Evolutionary conservation across 1,140 invertebrate genomes (phyloP), one percentile per base, ranked within the genome.

Genomic region (Bombyx mandarina): DNA sequence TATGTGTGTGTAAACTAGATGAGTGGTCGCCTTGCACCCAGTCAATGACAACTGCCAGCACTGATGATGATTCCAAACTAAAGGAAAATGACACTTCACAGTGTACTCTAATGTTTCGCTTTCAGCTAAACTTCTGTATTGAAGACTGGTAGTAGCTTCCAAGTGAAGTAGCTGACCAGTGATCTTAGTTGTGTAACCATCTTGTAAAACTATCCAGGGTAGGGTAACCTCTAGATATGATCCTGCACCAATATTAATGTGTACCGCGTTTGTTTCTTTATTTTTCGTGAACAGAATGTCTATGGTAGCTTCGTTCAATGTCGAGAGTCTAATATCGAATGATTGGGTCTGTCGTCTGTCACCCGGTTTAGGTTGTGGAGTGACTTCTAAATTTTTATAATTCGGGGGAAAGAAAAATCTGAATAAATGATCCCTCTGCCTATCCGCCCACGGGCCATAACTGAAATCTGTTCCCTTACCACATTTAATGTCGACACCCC

Each of bases 381-480:
- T 95, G 2, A 94, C 90, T 80, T 93, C 91, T 60, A 94, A 86
- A 51, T 92, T 91, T 70, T 94, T 92, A 83, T 94, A 97, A 82
- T 97, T 95, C 60, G 95, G 93, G 4, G 98, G 98, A 79, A 96
- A 99, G 81, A 99, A 99, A 80, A 99, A 98, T 88, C 94, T 97
- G 82, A 96, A 99, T 12, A 99, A 86, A 86, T 97, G 93, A 82
- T 99, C 97, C 59, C 98, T 90, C 82, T 99, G 98, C 48, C 97
- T 90, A 82, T 99, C 98, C 6, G 97, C 97, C 98, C 98, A 99
- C 5, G 98, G 98, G 2, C 98, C 98, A 75, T 99, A 99, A 82
- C 97, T 98, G 69, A 99, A 97, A 78, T 99, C 96, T 47, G 98
- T 99, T 26, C 91, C 97, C 89, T 98, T 98, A 2, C 97, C 96